phyloP scores from a whole-genome alignment of 1,140 invertebrate species.

The Drosophila trapezifrons region DNA sequence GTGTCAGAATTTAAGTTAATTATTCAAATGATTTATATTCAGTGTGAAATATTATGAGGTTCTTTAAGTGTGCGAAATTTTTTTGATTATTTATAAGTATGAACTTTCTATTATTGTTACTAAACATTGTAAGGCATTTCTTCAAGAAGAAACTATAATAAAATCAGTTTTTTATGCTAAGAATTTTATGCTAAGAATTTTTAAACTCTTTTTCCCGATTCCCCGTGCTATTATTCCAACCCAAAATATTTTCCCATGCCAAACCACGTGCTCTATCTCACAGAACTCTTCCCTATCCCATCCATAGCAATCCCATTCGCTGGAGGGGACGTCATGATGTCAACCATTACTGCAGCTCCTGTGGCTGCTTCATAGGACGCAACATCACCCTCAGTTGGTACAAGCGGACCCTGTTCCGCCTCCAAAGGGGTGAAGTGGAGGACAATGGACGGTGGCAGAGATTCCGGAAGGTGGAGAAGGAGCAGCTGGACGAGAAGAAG shows the following conservation, averaged over 20 bases:
- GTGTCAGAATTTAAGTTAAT: neutral
- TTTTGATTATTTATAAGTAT: too few species aligned
- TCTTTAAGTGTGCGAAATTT: too few species aligned
- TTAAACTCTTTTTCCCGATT: too few species aligned
- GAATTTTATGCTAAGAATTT: too few species aligned
- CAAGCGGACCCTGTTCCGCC: conserved; percentile 70
- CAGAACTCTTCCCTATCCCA: neutral
- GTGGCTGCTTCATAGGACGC: conserved; percentile 79
- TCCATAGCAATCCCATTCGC: conserved; percentile 63
- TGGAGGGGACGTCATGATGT: conserved; percentile 73
- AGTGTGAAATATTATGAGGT: too few species aligned
- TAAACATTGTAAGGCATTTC: too few species aligned
- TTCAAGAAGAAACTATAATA: too few species aligned
- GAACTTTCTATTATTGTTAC: too few species aligned
- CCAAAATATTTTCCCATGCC: neutral
- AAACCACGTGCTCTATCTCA: neutral
- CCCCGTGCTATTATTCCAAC: neutral
- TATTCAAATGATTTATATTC: too few species aligned
- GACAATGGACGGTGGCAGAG: conserved; percentile 66
- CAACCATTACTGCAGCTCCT: conserved; percentile 77
- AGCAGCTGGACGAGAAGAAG: conserved; percentile 69
- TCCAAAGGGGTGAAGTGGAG: conserved; percentile 71
- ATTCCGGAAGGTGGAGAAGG: conserved; percentile 67
- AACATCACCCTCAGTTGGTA: conserved; percentile 78
- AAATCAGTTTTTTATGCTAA: too few species aligned